Base-by-base conservation (phyloP, 1,140 invertebrate species). In the Achroia grisella region DNA sequence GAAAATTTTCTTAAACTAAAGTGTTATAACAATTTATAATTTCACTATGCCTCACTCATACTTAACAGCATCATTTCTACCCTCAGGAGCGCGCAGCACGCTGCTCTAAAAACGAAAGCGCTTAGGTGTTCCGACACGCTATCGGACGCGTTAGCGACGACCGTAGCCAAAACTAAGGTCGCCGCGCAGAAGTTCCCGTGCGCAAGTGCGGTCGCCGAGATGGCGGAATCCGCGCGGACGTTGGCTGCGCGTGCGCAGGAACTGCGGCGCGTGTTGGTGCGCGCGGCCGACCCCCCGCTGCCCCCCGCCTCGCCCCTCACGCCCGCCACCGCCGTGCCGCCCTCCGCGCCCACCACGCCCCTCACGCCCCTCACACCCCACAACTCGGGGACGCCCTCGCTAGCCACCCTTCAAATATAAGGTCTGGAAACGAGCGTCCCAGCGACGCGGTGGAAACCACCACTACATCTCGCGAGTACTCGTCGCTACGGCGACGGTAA, bases 131-230 rank as follows among this genome's bases (percentile, higher is more conserved):
- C 95, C 13, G 95, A 97, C 72, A 89, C 91, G 0, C 76, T 98
- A 11, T 96, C 93, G 46, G 94, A 96, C 58, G 92, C 92, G 3
- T 84, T 98, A 1, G 95, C 94, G 27, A 89, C 91, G 10, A 95
- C 94, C 4, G 96, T 97, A 0, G 88, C 90, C 8, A 95, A 95
- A 65, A 97, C 95, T 0, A 97, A 97, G 82, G 91, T 91, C 53
- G 96, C 96, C 1, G 96, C 95, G 1, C 88, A 95, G 31, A 93
- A 96, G 78, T 97, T 97, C 71, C 96, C 96, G 0, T 95, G 93
- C 62, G 94, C 96, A 1, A 90, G 89, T 11, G 95, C 95, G 0
- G 95, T 97, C 0, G 95, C 96, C 56, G 94, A 95, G 52, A 98
- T 98, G 96, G 95, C 97, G 0, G 95, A 97, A 74, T 91, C 94